Evolutionary conservation across 2,113 vertebrate genomes (phyloP).

Genomic region (Atlantisia rogersi): DNA sequence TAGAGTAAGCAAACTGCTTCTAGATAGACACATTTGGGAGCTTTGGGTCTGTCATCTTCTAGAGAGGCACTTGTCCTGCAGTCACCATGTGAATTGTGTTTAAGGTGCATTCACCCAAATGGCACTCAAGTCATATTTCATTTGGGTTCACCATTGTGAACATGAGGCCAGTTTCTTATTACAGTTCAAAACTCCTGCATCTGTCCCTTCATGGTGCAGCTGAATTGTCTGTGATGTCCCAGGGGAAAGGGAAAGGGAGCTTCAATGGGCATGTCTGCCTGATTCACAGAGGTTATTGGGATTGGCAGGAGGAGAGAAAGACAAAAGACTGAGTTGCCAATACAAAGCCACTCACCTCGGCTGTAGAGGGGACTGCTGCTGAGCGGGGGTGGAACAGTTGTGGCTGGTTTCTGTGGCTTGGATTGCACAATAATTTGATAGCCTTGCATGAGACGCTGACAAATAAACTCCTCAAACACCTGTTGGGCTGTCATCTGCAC

Average conservation of each 20-base stretch:
- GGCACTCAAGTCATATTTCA: not conserved
- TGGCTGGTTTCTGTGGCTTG: constrained; percentile 81
- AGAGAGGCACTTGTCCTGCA: not conserved
- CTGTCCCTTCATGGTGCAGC: not conserved
- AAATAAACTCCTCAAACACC: constrained; percentile 98
- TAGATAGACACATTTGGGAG: not conserved
- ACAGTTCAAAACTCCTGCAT: not conserved
- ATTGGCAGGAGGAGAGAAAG: not conserved
- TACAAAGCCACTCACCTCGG: constrained; percentile 79
- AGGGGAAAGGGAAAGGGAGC: too few relatives aligned
- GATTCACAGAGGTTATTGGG: rapidly evolving
- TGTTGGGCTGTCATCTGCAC: constrained; percentile 91
- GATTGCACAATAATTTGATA: constrained; percentile 97
- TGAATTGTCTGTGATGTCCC: not conserved
- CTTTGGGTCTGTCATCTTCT: not conserved
- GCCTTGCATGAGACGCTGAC: constrained; percentile 97
- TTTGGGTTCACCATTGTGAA: not conserved
- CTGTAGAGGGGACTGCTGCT: constrained; percentile 97
- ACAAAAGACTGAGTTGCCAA: not conserved
- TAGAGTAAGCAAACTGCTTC: not conserved
- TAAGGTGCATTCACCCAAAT: not conserved
- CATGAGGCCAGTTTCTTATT: not conserved
- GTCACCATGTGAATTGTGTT: not conserved
- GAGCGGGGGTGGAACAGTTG: constrained; percentile 81
- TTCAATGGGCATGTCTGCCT: not conserved